These are phyloP conservation scores for Muschampia plurimacula DNA, from an alignment of 2,888 invertebrate species.

Conservation along the genomic window DNA sequence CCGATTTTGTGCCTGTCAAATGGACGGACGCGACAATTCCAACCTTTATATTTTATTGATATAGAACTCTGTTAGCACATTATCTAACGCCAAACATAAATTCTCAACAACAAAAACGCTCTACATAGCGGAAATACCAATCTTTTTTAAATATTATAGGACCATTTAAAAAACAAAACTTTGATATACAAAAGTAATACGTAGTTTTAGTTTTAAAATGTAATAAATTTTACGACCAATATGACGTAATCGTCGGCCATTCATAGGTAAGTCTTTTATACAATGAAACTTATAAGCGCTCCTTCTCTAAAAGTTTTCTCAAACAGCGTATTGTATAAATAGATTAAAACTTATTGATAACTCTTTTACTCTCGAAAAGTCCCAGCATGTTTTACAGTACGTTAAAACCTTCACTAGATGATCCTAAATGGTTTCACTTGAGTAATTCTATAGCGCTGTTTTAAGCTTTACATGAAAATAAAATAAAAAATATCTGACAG, in stretches of 20 bases:
- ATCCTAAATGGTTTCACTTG: conserved; percentile 71
- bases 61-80: conserved; percentile 48
- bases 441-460: conserved; percentile 67
- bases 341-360: conserved; percentile 79
- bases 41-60: conserved; percentile 57
- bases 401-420: conserved; percentile 69
- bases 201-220: neutral
- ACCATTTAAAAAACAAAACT: neutral
- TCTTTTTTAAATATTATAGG: conserved; percentile 21
- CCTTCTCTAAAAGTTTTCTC: conserved; percentile 4
- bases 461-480: conserved; percentile 55
- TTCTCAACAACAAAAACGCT: conserved; percentile 22
- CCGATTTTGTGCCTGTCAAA: conserved; percentile 72
- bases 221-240: neutral
- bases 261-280: neutral
- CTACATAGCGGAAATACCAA: conserved; percentile 17
- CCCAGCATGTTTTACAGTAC: conserved; percentile 74
- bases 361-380: conserved; percentile 72
- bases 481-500: conserved; percentile 62
- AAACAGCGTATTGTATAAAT: conserved; percentile 34
- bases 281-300: conserved; percentile 9
- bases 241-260: neutral
- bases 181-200: neutral
- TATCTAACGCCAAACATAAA: conserved; percentile 40
- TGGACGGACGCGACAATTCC: conserved; percentile 59